A percentile compares a stretch with the other conserved stretches of the same genome.
These are phyloP conservation scores for Aphrocallistes beatrix DNA, from an alignment of 37 sponge, comb jelly and placozoan species.

Conservation along the genomic window DNA sequence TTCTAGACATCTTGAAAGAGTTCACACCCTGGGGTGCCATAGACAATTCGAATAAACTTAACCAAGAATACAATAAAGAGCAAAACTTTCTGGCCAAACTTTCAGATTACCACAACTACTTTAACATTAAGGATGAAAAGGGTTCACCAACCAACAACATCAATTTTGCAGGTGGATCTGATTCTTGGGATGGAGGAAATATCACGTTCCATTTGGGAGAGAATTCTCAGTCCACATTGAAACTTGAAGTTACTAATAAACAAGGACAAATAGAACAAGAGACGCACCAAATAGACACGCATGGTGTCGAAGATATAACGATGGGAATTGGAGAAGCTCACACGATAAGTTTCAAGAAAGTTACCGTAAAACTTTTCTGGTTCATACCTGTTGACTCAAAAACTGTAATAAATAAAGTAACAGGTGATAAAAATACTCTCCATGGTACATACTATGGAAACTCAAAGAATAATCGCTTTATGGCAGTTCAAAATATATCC, in stretches of 20 bases:
- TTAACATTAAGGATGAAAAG: not conserved
- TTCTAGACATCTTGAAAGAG: not conserved
- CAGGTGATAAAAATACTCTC: too few relatives aligned
- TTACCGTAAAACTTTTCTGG: too few relatives aligned
- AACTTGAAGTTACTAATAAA: not conserved
- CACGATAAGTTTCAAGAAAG: not conserved
- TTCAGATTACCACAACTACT: conserved; percentile 20
- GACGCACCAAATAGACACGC: not conserved
- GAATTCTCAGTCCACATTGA: not conserved
- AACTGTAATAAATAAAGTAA: too few relatives aligned
- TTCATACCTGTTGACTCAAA: too few relatives aligned
- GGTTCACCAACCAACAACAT: not conserved
- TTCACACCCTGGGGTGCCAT: not conserved
- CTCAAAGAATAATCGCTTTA: not conserved
- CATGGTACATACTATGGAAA: conserved; percentile 20
- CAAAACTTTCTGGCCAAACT: conserved; percentile 10
- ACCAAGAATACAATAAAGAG: not conserved
- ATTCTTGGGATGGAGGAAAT: conserved; percentile 25
- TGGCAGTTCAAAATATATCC: not conserved
- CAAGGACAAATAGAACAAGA: not conserved
- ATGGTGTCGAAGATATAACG: not conserved
- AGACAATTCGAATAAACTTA: not conserved
- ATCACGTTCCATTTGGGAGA: conserved; percentile 22
- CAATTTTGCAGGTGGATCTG: conserved; percentile 23
- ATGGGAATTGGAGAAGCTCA: not conserved